Conservation (phyloP, 2,888 invertebrate species). For the Drosophila borealis region DNA sequence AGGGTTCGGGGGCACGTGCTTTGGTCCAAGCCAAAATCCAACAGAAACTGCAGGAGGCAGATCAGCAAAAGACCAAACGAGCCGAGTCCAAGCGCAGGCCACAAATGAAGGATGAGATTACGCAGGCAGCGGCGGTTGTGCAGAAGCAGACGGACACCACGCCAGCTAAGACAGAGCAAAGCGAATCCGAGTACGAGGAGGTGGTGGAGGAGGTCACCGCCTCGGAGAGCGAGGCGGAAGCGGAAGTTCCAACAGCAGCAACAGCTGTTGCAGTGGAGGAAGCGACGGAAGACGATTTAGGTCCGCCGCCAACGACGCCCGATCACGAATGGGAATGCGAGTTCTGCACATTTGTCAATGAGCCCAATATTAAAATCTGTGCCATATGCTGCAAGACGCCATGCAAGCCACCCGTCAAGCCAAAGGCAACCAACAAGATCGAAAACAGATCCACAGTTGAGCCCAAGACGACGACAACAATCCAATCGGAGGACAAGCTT, state of each 20-base stretch:
- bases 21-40: slow-evolving; percentile 85
- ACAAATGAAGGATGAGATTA: slow-evolving; percentile 66
- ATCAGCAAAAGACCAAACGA: slow-evolving; percentile 53
- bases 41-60: slow-evolving; percentile 81
- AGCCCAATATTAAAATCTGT: slow-evolving; percentile 91
- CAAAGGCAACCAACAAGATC: slow-evolving; percentile 21
- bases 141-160: slow-evolving; percentile 36
- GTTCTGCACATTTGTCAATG: slow-evolving; percentile 95
- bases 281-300: slow-evolving; percentile 67
- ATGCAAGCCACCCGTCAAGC: slow-evolving; percentile 79
- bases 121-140: slow-evolving; percentile 59
- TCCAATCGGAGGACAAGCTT: slow-evolving; percentile 26
- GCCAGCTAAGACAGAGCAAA: slow-evolving; percentile 23
- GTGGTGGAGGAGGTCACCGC: slow-evolving; percentile 46
- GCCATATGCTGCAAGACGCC: slow-evolving; percentile 94
- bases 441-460: slow-evolving; percentile 17
- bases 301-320: slow-evolving; percentile 86
- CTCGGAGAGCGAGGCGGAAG: slow-evolving; percentile 54
- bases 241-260: slow-evolving; percentile 12
- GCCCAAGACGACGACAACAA: slow-evolving; percentile 5
- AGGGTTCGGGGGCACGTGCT: slow-evolving; percentile 83
- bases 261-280: slow-evolving; percentile 31
- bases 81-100: slow-evolving; percentile 42
- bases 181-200: slow-evolving; percentile 59
- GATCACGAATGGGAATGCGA: slow-evolving; percentile 92